These are phyloP conservation scores for Bolinopsis microptera DNA, from an alignment of 37 sponge, comb jelly and placozoan genomes.

Conservation along the genomic window DNA sequence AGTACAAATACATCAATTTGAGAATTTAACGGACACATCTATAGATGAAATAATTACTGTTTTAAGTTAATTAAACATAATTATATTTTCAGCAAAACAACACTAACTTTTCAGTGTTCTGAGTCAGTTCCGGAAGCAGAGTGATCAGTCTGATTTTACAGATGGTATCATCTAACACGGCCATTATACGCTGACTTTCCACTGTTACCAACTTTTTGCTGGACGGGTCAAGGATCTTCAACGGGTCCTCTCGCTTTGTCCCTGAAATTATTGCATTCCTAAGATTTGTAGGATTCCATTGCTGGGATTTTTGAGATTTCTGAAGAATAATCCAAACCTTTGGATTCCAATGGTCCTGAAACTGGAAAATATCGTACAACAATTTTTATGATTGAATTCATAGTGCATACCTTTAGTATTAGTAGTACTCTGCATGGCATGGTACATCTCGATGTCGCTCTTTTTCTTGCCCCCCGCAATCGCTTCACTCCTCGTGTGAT, in stretches of 20 bases:
- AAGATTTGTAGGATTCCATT: no score
- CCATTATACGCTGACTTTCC: slow-evolving; percentile 88
- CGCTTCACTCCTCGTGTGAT: slow-evolving; percentile 14
- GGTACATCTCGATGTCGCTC: slow-evolving; percentile 62
- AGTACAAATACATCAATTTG: no score
- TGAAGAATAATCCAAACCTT: no score
- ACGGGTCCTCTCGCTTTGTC: slow-evolving; percentile 26
- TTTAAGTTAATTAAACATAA: no score
- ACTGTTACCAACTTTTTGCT: slow-evolving; percentile 88
- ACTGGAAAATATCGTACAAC: no score
- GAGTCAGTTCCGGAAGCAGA: slow-evolving; percentile 67
- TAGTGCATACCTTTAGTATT: no score
- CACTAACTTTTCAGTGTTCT: slow-evolving; percentile 13
- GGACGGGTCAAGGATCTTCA: slow-evolving; percentile 75
- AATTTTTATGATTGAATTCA: no score
- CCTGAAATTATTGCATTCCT: slow-evolving; percentile 30
- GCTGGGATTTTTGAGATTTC: no score
- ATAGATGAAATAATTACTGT: no score
- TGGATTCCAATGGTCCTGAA: no score
- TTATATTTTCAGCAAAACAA: no score
- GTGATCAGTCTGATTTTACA: slow-evolving; percentile 70
- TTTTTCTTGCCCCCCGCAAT: slow-evolving; percentile 56
- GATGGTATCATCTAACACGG: slow-evolving; percentile 78
- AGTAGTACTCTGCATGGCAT: slow-evolving; percentile 2
- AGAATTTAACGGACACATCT: no score